A percentile compares a stretch with the other conserved stretches of the same genome.
Evolutionary conservation across 2,888 invertebrate genomes (phyloP).

Genomic region (Apamea monoglypha): DNA sequence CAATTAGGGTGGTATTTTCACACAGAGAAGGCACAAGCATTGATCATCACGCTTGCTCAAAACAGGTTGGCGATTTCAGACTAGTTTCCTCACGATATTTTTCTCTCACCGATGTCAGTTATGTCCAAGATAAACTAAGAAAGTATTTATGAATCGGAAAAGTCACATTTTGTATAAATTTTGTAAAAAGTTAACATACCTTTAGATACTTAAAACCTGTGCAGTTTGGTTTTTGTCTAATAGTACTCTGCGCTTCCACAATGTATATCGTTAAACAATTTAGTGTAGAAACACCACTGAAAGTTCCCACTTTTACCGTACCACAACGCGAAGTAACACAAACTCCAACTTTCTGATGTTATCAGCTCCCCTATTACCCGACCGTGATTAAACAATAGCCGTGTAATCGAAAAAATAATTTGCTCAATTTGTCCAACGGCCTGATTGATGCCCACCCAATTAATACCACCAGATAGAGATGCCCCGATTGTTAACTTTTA

Average conservation of each 20-base stretch:
- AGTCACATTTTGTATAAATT: neutral
- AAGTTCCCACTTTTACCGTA: slow-evolving; percentile 23
- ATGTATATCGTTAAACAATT: neutral
- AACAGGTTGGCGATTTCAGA: too few relatives aligned
- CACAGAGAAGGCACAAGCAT: neutral
- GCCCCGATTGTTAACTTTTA: slow-evolving; percentile 84
- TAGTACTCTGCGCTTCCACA: neutral
- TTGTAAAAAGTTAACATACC: neutral
- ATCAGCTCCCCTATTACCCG: slow-evolving; percentile 83
- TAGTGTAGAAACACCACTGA: neutral
- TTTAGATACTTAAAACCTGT: neutral
- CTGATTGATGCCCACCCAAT: slow-evolving; percentile 82
- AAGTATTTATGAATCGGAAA: neutral
- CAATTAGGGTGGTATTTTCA: neutral
- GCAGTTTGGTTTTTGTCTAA: neutral
- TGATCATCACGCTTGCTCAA: neutral
- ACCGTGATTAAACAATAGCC: slow-evolving; percentile 87
- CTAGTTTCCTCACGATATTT: neutral
- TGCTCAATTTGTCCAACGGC: slow-evolving; percentile 83
- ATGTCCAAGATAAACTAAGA: neutral
- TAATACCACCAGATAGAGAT: slow-evolving; percentile 86
- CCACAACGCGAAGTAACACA: slow-evolving; percentile 65
- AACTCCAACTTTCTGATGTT: slow-evolving; percentile 75
- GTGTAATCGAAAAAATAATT: slow-evolving; percentile 89
- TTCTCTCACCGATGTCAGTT: neutral